Evolutionary conservation across 2,797 vertebrate genomes (phyloP).

Genomic region (Cyprinodon diabolis): DNA sequence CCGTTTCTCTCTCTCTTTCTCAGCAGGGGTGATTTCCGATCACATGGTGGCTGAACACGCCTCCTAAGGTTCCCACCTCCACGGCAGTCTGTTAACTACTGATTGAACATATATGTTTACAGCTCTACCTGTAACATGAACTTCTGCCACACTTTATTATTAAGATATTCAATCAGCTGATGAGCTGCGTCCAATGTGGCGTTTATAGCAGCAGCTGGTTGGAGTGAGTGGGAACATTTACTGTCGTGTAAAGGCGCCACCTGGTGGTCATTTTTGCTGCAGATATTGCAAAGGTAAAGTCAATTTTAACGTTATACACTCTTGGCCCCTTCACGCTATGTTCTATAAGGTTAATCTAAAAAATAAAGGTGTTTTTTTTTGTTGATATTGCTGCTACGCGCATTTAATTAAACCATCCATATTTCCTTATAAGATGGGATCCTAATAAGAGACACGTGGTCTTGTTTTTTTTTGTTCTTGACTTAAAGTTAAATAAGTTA

Average conservation of each 20-base stretch:
- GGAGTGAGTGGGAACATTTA: too few relatives aligned
- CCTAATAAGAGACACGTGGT: too few relatives aligned
- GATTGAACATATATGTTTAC: too few relatives aligned
- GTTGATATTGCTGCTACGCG: not conserved
- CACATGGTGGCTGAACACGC: conserved; percentile 51
- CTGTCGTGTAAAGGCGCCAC: conserved; percentile 13
- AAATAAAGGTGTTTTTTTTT: not conserved
- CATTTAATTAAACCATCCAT: not conserved
- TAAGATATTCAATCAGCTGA: not conserved
- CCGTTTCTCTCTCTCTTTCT: not conserved
- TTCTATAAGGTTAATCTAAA: not conserved
- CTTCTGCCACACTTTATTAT: not conserved
- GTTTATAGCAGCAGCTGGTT: not conserved
- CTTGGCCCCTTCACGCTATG: not conserved
- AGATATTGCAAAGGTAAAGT: not conserved
- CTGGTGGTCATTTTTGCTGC: not conserved
- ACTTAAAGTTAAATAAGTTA: too few relatives aligned
- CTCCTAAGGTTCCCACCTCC: not conserved
- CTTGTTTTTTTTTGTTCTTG: too few relatives aligned
- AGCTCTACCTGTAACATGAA: not conserved
- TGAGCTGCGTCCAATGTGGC: not conserved
- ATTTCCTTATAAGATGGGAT: not conserved
- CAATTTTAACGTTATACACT: not conserved
- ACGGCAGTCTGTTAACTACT: not conserved
- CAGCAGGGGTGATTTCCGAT: conserved; percentile 54